Evolutionary conservation across 1,140 invertebrate species (phyloP).

Genomic region (Drosophila athabasca): DNA sequence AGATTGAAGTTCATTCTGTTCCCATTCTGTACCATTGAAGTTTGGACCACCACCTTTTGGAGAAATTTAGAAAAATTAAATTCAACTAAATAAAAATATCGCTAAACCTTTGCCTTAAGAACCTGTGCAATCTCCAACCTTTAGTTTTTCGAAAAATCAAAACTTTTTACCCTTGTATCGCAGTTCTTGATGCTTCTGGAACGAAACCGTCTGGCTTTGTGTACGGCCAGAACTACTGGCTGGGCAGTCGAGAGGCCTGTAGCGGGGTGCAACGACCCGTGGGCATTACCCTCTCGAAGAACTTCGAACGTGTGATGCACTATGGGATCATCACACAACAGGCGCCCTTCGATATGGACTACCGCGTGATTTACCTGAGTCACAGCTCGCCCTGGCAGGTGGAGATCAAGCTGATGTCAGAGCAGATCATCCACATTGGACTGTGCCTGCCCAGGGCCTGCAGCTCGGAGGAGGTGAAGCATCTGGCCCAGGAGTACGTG

Average conservation of each 20-base stretch:
- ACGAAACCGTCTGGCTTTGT: conserved; percentile 77
- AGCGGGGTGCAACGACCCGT: conserved; percentile 68
- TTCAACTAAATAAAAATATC: background rate
- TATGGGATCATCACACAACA: conserved; percentile 72
- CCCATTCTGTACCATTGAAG: too few species aligned
- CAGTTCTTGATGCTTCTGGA: conserved; percentile 81
- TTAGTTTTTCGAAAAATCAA: background rate
- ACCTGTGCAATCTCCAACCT: background rate
- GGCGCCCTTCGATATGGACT: conserved; percentile 79
- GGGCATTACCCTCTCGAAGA: conserved; percentile 76
- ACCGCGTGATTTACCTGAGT: conserved; percentile 74
- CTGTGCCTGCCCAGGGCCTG: conserved; percentile 78
- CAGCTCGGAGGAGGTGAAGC: conserved; percentile 58
- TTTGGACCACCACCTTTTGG: too few species aligned
- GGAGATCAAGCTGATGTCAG: conserved; percentile 81
- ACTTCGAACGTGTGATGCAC: conserved; percentile 79
- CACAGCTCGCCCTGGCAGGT: conserved; percentile 83
- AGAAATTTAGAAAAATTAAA: too few species aligned
- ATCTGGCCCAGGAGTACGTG: conserved; percentile 65
- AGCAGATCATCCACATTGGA: conserved; percentile 81
- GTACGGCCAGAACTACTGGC: conserved; percentile 82
- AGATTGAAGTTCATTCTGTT: too few species aligned
- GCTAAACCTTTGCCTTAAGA: background rate
- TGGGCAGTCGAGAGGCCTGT: conserved; percentile 79
- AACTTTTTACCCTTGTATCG: background rate